Evolutionary conservation across 2,113 vertebrate species (phyloP).

Genomic region (Spea multiplicata): DNA sequence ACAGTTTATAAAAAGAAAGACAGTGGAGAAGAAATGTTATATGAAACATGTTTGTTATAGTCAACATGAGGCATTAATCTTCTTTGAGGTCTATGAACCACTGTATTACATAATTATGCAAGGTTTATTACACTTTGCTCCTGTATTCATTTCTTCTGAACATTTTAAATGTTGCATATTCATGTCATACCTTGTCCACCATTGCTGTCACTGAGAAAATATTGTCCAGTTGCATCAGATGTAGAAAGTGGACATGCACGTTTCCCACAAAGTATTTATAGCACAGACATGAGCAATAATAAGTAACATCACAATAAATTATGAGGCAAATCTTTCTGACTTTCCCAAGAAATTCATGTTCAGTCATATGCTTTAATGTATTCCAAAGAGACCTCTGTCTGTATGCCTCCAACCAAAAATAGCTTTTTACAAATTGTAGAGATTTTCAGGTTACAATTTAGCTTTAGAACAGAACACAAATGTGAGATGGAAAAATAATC

Average conservation of each 20-base stretch:
- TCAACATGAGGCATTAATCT: too few relatives aligned
- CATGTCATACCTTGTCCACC: slow-evolving; percentile 30
- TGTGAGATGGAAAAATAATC: too few relatives aligned
- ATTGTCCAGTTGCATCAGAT: slow-evolving; percentile 27
- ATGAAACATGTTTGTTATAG: too few relatives aligned
- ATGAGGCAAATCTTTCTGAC: slow-evolving; percentile 3
- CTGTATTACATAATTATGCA: neutral
- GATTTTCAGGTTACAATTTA: too few relatives aligned
- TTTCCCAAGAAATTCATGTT: slow-evolving; percentile 22
- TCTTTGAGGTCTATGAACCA: too few relatives aligned
- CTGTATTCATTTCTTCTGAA: slow-evolving; percentile 26
- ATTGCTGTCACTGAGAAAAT: slow-evolving; percentile 38
- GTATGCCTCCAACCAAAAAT: too few relatives aligned
- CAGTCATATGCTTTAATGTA: slow-evolving; percentile 20
- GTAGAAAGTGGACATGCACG: slow-evolving; percentile 27
- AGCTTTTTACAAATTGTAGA: too few relatives aligned
- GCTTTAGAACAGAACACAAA: too few relatives aligned
- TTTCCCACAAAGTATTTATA: slow-evolving; percentile 35
- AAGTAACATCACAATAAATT: slow-evolving; percentile 23
- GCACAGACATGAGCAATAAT: slow-evolving; percentile 31
- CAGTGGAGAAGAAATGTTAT: too few relatives aligned
- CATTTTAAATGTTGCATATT: slow-evolving; percentile 33
- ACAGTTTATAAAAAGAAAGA: too few relatives aligned
- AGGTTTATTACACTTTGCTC: slow-evolving; percentile 25
- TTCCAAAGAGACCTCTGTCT: neutral